Evolutionary conservation across 2,113 vertebrate species (phyloP).

Genomic region (Scomber japonicus): DNA sequence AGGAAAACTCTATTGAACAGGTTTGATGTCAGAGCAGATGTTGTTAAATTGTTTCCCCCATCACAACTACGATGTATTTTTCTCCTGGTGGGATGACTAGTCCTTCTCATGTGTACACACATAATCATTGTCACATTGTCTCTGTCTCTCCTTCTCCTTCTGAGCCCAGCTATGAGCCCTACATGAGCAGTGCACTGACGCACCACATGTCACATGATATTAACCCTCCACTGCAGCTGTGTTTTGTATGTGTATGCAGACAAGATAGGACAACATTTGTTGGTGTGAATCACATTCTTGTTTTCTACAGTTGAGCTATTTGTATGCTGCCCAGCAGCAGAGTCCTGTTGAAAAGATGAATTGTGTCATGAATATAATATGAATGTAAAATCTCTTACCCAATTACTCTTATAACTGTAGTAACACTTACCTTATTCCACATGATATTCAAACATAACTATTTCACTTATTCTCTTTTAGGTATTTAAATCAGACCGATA

Average conservation of each 20-base stretch:
- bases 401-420: no score
- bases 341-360: no score
- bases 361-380: no score
- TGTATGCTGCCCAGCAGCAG: slow-evolving; percentile 1
- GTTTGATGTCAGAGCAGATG: slow-evolving; percentile 55
- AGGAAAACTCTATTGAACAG: slow-evolving; percentile 23
- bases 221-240: slow-evolving; percentile 39
- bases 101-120: slow-evolving; percentile 41
- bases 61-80: slow-evolving; percentile 39
- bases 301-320: slow-evolving; percentile 24
- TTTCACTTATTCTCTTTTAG: no score
- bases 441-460: no score
- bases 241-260: slow-evolving; percentile 6
- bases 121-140: slow-evolving; percentile 28
- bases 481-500: no score
- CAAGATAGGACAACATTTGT: slow-evolving; percentile 17
- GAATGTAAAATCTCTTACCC: no score
- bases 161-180: slow-evolving; percentile 25
- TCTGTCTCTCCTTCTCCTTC: slow-evolving; percentile 1
- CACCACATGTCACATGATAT: slow-evolving; percentile 63
- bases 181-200: slow-evolving; percentile 55
- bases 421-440: no score
- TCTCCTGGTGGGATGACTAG: slow-evolving; percentile 6
- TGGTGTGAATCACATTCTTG: slow-evolving; percentile 48
- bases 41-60: slow-evolving; percentile 34